Evolutionary conservation across 2,797 vertebrate species (phyloP).

Genomic region (Margarornis squamiger): DNA sequence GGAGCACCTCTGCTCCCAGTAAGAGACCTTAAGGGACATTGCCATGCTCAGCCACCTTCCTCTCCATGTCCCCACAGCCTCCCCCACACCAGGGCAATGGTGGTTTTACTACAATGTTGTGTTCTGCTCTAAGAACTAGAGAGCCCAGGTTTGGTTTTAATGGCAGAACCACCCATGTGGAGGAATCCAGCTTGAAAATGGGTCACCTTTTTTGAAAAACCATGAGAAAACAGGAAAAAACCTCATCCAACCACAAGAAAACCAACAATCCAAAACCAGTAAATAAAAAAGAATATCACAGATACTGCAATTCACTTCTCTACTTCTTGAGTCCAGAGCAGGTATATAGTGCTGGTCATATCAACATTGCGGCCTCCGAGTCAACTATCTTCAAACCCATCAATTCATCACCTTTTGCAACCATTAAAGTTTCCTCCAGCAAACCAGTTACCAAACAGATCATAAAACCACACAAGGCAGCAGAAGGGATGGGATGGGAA

Average conservation of each 20-base stretch:
- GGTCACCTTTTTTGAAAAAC: not conserved
- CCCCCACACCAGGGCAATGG: accelerated
- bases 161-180: accelerated
- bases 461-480: not conserved
- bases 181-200: not conserved
- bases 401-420: not conserved
- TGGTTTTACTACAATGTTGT: accelerated
- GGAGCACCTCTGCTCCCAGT: not conserved
- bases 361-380: not conserved
- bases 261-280: not conserved
- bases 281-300: not conserved
- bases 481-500: not conserved
- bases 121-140: not conserved
- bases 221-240: not conserved
- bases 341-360: not conserved
- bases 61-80: accelerated
- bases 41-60: accelerated
- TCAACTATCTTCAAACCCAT: not conserved
- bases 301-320: not conserved
- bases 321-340: not conserved
- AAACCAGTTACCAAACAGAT: not conserved
- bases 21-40: not conserved
- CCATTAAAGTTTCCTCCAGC: not conserved
- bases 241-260: not conserved
- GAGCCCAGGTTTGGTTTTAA: not conserved